Conservation (phyloP, 2,797 vertebrate genomes). For the Muscicapa comitata region DNA sequence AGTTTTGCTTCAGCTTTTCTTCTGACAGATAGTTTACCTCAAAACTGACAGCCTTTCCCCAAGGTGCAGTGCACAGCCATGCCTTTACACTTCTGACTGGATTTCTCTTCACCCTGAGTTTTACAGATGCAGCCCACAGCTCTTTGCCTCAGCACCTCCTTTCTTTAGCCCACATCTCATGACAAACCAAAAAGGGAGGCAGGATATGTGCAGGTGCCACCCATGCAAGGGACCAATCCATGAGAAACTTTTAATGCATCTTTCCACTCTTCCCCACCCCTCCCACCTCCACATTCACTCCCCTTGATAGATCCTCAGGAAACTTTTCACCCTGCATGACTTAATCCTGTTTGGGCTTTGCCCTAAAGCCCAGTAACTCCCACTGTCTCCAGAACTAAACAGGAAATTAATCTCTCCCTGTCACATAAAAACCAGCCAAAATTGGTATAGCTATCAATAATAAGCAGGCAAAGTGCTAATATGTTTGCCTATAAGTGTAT, state of each 20-base stretch:
- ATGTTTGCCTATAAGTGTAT: background rate
- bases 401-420: background rate
- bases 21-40: constrained; percentile 17
- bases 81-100: background rate
- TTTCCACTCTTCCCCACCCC: background rate
- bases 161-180: background rate
- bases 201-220: background rate
- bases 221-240: background rate
- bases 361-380: background rate
- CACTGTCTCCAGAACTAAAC: background rate
- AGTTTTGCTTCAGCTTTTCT: constrained; percentile 30
- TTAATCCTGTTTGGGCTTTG: background rate
- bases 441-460: background rate
- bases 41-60: constrained; percentile 11
- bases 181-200: background rate
- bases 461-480: background rate
- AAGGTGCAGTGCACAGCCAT: background rate
- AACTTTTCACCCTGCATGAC: background rate
- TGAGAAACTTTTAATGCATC: background rate
- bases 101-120: background rate
- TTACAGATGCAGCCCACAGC: background rate
- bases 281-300: background rate
- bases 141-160: background rate
- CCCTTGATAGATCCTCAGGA: background rate
- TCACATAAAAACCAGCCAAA: background rate